phyloP scores from a whole-genome alignment of 2,888 invertebrate species.

The Drosophila pseudotalamancana region DNA sequence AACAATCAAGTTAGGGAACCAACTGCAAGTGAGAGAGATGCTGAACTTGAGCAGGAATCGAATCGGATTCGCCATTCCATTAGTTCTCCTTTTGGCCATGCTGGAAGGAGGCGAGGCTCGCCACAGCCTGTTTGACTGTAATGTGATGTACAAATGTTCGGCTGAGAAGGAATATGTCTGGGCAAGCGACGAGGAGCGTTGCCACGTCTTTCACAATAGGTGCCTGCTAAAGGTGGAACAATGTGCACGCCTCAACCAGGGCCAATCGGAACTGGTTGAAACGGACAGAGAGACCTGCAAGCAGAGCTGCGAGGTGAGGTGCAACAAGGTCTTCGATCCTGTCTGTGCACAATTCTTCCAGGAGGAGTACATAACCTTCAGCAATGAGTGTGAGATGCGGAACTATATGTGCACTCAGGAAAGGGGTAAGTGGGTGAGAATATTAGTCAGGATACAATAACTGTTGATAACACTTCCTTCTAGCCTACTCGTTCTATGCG shows the following conservation, averaged over 20 bases:
- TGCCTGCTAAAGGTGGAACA: constrained; percentile 20
- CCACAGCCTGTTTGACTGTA: constrained; percentile 11
- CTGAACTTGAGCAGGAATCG: neutral
- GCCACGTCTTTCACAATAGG: constrained; percentile 20
- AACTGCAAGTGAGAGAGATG: constrained; percentile 6
- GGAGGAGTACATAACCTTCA: constrained; percentile 20
- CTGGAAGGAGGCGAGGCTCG: neutral
- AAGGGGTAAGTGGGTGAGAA: constrained; percentile 1
- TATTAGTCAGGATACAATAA: no score
- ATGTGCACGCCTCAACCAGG: constrained; percentile 13
- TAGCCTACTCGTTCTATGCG: constrained; percentile 21
- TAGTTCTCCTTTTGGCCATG: neutral
- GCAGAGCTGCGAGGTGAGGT: constrained; percentile 7
- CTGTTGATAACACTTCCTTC: neutral
- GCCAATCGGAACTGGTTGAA: constrained; percentile 8
- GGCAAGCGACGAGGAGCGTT: constrained; percentile 39
- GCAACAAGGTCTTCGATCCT: neutral
- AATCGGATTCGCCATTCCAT: neutral
- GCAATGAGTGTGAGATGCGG: constrained; percentile 30
- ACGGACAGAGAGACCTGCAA: constrained; percentile 20
- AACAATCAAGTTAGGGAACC: neutral
- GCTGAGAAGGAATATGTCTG: constrained; percentile 22
- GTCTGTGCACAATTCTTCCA: constrained; percentile 36
- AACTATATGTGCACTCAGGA: constrained; percentile 19
- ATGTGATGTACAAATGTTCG: constrained; percentile 10